phyloP scores from a whole-genome alignment of 2,888 invertebrate genomes.

The Tetheella fluctuosa region DNA sequence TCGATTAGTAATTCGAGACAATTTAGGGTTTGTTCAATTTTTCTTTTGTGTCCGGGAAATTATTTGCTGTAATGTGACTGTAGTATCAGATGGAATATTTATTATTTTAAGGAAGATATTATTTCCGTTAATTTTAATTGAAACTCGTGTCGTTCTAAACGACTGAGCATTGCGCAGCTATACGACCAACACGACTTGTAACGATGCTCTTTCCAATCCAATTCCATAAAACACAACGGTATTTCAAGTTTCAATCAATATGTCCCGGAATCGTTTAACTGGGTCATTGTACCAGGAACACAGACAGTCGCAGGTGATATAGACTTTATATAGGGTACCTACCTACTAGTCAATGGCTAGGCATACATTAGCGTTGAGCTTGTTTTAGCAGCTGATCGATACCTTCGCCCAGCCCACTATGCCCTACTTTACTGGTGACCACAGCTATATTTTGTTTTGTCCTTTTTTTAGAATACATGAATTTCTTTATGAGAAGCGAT shows the following conservation, averaged over 20 bases:
- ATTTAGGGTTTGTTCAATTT: constrained; percentile 51
- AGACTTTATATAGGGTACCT: constrained; percentile 59
- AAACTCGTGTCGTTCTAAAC: background rate
- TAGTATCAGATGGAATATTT: background rate
- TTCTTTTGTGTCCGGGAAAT: constrained; percentile 35
- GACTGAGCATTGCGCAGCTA: background rate
- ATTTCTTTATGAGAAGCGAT: constrained; percentile 41
- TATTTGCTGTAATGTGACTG: background rate
- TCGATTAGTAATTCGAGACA: constrained; percentile 78
- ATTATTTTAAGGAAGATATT: constrained; percentile 13
- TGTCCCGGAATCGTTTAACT: constrained; percentile 64
- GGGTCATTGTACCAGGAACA: constrained; percentile 71
- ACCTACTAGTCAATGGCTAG: constrained; percentile 65
- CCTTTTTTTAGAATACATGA: constrained; percentile 60
- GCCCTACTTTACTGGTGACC: constrained; percentile 72
- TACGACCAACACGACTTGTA: constrained; percentile 7
- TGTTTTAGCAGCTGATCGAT: constrained; percentile 80
- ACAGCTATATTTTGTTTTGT: constrained; percentile 66
- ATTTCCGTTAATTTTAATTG: background rate
- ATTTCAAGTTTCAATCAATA: constrained; percentile 67
- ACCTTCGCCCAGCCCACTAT: constrained; percentile 63
- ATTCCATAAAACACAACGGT: constrained; percentile 59
- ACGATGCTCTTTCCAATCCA: constrained; percentile 48
- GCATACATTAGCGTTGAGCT: constrained; percentile 65
- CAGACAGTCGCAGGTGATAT: constrained; percentile 59